Evolutionary conservation across 2,113 vertebrate genomes (phyloP).

Genomic region (Melanotaenia duboulayi): DNA sequence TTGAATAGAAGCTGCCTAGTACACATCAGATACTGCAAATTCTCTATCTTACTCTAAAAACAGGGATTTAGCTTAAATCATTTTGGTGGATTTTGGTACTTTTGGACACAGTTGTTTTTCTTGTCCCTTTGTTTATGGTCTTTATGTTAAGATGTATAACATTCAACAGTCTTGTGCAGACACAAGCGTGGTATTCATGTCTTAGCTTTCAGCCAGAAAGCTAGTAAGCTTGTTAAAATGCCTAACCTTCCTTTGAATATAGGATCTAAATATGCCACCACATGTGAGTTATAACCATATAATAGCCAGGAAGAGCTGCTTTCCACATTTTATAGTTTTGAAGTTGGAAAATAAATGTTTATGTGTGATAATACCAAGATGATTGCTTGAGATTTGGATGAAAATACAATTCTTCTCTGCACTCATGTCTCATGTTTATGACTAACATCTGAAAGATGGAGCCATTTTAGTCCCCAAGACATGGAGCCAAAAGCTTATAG

Average conservation of each 20-base stretch:
- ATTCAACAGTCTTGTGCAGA: not conserved
- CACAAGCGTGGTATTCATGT: not conserved
- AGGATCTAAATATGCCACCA: not conserved
- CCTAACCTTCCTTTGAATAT: not conserved
- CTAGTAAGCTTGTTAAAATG: not conserved
- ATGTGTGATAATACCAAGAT: not conserved
- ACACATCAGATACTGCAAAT: not conserved
- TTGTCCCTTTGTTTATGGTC: not conserved
- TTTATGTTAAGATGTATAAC: not conserved
- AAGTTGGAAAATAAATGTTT: not conserved
- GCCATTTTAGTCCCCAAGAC: not conserved
- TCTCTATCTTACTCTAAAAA: not conserved
- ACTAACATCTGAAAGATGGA: not conserved
- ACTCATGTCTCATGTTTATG: not conserved
- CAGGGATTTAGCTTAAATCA: too few relatives aligned
- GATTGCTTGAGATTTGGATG: slow-evolving; percentile 12
- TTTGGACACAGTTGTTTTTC: not conserved
- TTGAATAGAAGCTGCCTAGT: not conserved
- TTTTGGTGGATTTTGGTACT: not conserved
- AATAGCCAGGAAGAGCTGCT: not conserved
- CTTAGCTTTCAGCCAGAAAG: not conserved
- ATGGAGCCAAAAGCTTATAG: not conserved
- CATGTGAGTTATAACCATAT: not conserved
- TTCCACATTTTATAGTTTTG: not conserved
- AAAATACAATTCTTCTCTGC: not conserved